Conservation (phyloP, 2,113 vertebrate genomes). For the Corvus cornix region DNA sequence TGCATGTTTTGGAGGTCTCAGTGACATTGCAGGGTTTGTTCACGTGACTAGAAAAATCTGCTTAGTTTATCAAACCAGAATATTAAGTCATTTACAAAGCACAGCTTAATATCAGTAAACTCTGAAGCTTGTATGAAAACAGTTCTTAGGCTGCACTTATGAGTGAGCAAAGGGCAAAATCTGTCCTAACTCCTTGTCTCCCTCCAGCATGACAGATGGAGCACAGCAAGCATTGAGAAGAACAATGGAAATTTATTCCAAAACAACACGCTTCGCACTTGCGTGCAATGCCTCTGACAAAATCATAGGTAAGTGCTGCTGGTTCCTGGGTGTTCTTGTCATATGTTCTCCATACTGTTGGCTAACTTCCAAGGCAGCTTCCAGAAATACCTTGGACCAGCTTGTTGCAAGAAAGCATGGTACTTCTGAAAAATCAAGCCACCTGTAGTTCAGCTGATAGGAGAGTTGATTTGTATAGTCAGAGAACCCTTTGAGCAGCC, state of each 20-base stretch:
- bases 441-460: neutral
- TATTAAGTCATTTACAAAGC: neutral
- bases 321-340: neutral
- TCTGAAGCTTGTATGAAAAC: neutral
- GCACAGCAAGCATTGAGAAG: conserved; percentile 95
- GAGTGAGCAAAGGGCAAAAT: neutral
- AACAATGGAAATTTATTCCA: conserved; percentile 99
- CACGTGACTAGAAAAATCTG: neutral
- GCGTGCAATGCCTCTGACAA: conserved; percentile 97
- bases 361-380: neutral
- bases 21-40: neutral
- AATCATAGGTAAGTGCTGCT: conserved; percentile 83
- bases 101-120: neutral
- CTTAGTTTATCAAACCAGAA: neutral
- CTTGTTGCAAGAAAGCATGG: neutral
- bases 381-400: neutral
- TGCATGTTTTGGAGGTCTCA: neutral
- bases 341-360: neutral
- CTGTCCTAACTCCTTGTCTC: neutral
- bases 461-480: neutral
- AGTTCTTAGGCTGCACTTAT: neutral
- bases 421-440: neutral
- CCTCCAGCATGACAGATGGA: conserved; percentile 93
- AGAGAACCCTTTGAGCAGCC: neutral
- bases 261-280: conserved; percentile 93